A percentile compares a stretch with the other conserved stretches of the same genome.
phyloP scores from a whole-genome alignment of 2,113 vertebrate genomes.

The Sigmodon hispidus region DNA sequence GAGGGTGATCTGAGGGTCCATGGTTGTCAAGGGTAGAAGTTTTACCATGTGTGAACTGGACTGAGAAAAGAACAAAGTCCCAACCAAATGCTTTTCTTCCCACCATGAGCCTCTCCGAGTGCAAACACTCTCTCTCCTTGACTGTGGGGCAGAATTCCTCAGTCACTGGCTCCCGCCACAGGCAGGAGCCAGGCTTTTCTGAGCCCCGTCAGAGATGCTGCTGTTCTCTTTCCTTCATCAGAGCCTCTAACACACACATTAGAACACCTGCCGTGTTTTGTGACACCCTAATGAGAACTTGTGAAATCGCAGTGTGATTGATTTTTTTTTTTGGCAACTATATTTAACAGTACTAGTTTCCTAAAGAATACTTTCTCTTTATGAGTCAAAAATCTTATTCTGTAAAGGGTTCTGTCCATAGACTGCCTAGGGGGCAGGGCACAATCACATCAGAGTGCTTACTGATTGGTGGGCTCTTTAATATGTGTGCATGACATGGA shows the following conservation, averaged over 20 bases:
- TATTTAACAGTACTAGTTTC: neutral
- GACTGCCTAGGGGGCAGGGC: neutral
- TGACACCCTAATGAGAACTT: constrained; percentile 6
- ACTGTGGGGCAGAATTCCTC: neutral
- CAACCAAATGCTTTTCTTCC: neutral
- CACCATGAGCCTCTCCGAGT: neutral
- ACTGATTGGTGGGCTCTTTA: neutral
- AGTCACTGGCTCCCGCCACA: neutral
- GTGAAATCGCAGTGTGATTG: neutral
- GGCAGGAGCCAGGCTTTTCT: neutral
- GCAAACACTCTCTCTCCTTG: neutral
- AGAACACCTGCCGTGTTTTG: neutral
- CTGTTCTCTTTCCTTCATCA: neutral
- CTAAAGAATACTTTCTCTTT: neutral
- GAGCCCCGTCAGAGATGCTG: no score
- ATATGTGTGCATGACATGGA: neutral
- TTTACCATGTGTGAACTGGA: neutral
- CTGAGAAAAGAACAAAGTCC: constrained; percentile 17
- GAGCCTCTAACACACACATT: neutral
- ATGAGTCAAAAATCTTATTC: neutral
- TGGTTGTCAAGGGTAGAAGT: neutral
- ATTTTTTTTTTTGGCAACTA: neutral
- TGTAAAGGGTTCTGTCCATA: neutral
- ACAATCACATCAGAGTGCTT: neutral
- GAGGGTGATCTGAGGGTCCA: neutral